phyloP scores from a whole-genome alignment of 2,797 vertebrate genomes.

The Adelosebastes latens region DNA sequence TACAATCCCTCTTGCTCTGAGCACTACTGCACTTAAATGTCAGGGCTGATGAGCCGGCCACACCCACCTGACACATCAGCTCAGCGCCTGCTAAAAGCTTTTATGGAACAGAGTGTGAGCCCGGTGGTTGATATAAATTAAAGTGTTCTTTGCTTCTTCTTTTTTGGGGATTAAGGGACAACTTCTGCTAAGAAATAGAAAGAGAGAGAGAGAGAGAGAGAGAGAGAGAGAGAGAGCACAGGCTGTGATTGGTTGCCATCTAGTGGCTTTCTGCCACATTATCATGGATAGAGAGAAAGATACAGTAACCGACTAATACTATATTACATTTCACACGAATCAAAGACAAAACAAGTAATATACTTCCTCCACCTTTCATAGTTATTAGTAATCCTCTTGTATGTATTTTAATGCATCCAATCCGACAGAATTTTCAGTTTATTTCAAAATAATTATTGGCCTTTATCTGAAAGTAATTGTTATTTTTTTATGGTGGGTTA shows the following conservation, averaged over 20 bases:
- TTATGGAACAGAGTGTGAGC: slow-evolving; percentile 71
- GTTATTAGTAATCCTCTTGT: neutral
- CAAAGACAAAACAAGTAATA: neutral
- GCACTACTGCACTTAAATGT: slow-evolving; percentile 99
- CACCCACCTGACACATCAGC: slow-evolving; percentile 82
- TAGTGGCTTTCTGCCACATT: slow-evolving; percentile 60
- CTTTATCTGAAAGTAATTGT: neutral
- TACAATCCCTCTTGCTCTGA: slow-evolving; percentile 94
- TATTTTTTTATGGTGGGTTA: neutral
- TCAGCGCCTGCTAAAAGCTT: slow-evolving; percentile 82
- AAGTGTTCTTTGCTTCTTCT: slow-evolving; percentile 50
- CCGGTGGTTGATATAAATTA: slow-evolving; percentile 76
- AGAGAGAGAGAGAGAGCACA: neutral
- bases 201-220: neutral
- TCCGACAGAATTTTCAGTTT: neutral
- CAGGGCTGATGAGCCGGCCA: slow-evolving; percentile 90
- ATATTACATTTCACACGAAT: neutral
- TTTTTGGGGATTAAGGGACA: slow-evolving; percentile 47
- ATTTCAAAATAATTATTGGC: neutral
- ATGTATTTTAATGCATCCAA: neutral
- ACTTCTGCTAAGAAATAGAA: slow-evolving; percentile 46
- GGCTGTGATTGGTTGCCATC: slow-evolving; percentile 71
- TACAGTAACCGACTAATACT: neutral
- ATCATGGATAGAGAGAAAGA: neutral
- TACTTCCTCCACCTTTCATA: neutral